phyloP scores from a whole-genome alignment of 2,797 vertebrate genomes.

The Catharus ustulatus region DNA sequence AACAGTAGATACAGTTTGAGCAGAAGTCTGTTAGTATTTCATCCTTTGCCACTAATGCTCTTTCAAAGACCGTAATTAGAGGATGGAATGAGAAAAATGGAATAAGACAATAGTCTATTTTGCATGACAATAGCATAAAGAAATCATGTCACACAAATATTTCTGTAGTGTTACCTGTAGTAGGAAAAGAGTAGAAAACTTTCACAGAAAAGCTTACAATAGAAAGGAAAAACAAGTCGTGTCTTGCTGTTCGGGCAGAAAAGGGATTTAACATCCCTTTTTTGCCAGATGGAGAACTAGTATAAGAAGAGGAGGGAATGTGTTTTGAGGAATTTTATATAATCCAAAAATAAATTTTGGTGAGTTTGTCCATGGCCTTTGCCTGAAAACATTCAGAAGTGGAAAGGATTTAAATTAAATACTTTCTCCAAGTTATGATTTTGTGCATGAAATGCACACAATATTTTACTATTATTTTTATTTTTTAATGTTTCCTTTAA shows the following conservation, averaged over 20 bases:
- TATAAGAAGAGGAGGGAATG: background rate
- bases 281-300: background rate
- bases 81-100: background rate
- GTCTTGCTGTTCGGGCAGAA: background rate
- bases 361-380: background rate
- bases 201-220: background rate
- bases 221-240: background rate
- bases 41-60: background rate
- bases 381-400: background rate
- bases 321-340: background rate
- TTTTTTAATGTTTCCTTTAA: accelerated
- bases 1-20: background rate
- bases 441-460: background rate
- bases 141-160: background rate
- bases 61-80: background rate
- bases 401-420: background rate
- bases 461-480: background rate
- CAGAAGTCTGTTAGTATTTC: background rate
- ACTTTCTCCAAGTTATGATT: background rate
- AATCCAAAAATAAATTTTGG: background rate
- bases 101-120: background rate
- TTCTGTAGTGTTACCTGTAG: background rate
- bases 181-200: background rate
- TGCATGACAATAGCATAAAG: background rate
- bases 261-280: background rate